Conservation (phyloP, 2,113 vertebrate genomes). For the Struthidea cinerea region DNA sequence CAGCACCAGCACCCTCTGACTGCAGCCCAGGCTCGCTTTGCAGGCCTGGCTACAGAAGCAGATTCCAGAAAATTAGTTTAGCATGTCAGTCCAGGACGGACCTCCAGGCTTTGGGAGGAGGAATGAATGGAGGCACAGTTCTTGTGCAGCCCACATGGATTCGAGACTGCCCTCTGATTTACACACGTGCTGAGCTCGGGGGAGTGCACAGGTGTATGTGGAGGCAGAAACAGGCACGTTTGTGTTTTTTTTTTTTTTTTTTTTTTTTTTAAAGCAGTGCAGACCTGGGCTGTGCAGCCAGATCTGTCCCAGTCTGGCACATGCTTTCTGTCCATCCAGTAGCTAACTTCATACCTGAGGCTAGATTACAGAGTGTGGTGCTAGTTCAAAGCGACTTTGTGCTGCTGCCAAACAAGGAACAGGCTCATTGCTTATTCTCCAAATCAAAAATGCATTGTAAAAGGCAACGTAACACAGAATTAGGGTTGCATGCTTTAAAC, state of each 20-base stretch:
- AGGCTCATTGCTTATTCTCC: neutral
- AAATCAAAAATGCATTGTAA: neutral
- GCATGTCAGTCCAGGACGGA: neutral
- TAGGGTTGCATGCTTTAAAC: neutral
- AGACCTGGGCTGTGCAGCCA: neutral
- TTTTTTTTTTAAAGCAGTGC: neutral
- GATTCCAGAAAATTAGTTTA: constrained; percentile 51
- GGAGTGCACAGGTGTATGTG: constrained; percentile 3
- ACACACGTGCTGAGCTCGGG: neutral
- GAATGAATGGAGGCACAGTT: constrained; percentile 41
- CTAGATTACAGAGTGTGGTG: neutral
- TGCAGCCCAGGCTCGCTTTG: neutral
- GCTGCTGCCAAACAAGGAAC: constrained; percentile 22
- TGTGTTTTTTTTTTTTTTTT: neutral
- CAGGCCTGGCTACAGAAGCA: neutral
- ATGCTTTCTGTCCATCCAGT: constrained; percentile 28
- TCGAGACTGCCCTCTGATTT: neutral
- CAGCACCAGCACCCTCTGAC: neutral
- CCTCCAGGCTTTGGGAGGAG: neutral
- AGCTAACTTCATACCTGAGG: constrained; percentile 41
- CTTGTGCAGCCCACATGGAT: neutral
- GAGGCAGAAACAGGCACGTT: neutral
- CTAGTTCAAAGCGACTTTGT: constrained; percentile 19
- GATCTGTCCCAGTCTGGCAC: neutral
- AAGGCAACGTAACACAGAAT: neutral